A percentile compares a stretch with the other conserved stretches of the same genome.
These are phyloP conservation scores for Phocoena sinus DNA, from an alignment of 2,113 vertebrate species.

Conservation along the genomic window DNA sequence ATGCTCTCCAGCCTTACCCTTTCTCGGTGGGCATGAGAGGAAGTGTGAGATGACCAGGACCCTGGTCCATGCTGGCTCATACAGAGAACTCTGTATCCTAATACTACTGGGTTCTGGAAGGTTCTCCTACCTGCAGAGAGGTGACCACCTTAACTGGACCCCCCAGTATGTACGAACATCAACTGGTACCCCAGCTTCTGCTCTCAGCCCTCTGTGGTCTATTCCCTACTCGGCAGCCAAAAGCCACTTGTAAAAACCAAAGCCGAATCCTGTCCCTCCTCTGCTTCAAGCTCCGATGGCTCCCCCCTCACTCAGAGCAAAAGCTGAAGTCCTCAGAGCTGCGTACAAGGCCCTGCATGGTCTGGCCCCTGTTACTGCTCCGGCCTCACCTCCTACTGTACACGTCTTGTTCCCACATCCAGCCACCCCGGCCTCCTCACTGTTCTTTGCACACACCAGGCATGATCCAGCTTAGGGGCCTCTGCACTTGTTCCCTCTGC, in stretches of 20 bases:
- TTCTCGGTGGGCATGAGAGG: background rate
- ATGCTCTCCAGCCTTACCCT: background rate
- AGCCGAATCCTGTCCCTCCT: background rate
- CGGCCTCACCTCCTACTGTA: fast-evolving
- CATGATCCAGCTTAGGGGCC: background rate
- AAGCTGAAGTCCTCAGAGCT: background rate
- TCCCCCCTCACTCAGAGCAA: background rate
- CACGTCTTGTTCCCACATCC: background rate
- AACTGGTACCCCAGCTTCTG: background rate
- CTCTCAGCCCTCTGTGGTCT: background rate
- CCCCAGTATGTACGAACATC: background rate
- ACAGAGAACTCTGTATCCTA: background rate
- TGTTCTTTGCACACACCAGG: background rate
- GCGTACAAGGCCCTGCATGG: fast-evolving
- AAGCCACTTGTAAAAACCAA: background rate
- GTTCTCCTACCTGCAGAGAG: background rate
- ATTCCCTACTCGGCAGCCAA: background rate
- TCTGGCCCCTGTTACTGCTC: background rate
- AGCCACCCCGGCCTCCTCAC: background rate
- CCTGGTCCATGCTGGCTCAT: background rate
- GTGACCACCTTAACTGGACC: background rate
- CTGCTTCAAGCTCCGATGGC: background rate
- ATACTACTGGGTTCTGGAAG: background rate
- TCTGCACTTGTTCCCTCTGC: background rate
- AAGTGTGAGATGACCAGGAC: background rate